These are phyloP conservation scores for Pandemis cinnamomeana DNA, from an alignment of 2,888 invertebrate genomes.

Conservation along the genomic window DNA sequence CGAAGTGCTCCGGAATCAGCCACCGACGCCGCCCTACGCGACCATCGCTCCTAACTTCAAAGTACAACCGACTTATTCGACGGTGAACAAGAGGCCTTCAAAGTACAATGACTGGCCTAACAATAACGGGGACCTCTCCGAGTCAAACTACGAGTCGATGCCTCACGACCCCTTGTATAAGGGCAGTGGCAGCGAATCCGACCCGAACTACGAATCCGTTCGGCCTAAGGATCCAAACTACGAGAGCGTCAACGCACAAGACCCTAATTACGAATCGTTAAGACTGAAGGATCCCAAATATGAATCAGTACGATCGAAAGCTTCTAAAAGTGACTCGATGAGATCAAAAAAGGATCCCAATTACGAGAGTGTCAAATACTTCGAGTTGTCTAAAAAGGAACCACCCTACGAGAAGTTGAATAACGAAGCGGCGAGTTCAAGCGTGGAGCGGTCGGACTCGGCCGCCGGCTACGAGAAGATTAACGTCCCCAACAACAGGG, in stretches of 20 bases:
- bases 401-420: slow-evolving; percentile 88
- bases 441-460: slow-evolving; percentile 72
- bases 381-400: slow-evolving; percentile 84
- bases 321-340: slow-evolving; percentile 85
- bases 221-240: slow-evolving; percentile 87
- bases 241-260: slow-evolving; percentile 87
- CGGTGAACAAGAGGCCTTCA: slow-evolving; percentile 82
- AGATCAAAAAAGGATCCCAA: slow-evolving; percentile 88
- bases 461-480: slow-evolving; percentile 76
- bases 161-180: slow-evolving; percentile 86
- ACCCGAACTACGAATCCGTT: slow-evolving; percentile 89
- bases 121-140: slow-evolving; percentile 83
- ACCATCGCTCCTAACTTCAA: slow-evolving; percentile 77
- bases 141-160: slow-evolving; percentile 92
- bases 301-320: slow-evolving; percentile 86
- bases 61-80: slow-evolving; percentile 81
- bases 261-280: slow-evolving; percentile 88
- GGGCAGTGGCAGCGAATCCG: slow-evolving; percentile 89
- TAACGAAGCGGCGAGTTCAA: slow-evolving; percentile 59
- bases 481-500: slow-evolving; percentile 66
- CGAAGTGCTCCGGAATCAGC: slow-evolving; percentile 88
- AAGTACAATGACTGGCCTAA: slow-evolving; percentile 82
- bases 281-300: slow-evolving; percentile 87
- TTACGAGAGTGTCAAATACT: slow-evolving; percentile 92
- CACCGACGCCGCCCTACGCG: slow-evolving; percentile 78